A percentile compares a stretch with the other conserved stretches of the same genome.
Evolutionary conservation across 2,113 vertebrate genomes (phyloP).

Genomic region (Pardalotus punctatus): DNA sequence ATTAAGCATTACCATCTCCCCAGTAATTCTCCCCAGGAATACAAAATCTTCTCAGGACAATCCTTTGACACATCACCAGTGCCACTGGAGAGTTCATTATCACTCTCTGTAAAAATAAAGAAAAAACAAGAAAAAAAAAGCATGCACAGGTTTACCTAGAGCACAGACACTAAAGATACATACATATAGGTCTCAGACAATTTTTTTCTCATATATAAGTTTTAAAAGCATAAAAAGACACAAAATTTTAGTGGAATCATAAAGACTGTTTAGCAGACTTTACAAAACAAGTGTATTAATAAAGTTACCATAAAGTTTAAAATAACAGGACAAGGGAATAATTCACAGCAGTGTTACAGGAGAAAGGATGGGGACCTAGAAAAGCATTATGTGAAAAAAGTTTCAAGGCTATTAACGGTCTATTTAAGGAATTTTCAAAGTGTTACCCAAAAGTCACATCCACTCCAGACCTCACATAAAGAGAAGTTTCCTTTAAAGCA

Average conservation of each 20-base stretch:
- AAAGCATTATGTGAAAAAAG: not conserved
- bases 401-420: not conserved
- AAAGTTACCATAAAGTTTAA: not conserved
- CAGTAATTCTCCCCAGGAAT: slow-evolving; percentile 94
- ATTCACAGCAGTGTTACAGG: not conserved
- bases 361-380: not conserved
- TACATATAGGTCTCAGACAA: not conserved
- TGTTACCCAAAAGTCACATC: not conserved
- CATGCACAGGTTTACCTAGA: not conserved
- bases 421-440: not conserved
- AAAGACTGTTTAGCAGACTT: not conserved
- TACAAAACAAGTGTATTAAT: not conserved
- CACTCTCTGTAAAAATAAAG: slow-evolving; percentile 83
- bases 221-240: not conserved
- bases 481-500: not conserved
- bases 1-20: slow-evolving; percentile 86
- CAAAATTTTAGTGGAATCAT: not conserved
- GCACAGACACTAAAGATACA: not conserved
- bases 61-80: slow-evolving; percentile 98
- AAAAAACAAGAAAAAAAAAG: not conserved
- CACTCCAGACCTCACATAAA: not conserved
- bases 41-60: slow-evolving; percentile 96
- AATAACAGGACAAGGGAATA: not conserved
- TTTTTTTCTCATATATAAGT: not conserved
- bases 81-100: slow-evolving; percentile 96